These are phyloP conservation scores for Cranoglanis bouderius DNA, from an alignment of 2,113 vertebrate genomes.

Conservation along the genomic window DNA sequence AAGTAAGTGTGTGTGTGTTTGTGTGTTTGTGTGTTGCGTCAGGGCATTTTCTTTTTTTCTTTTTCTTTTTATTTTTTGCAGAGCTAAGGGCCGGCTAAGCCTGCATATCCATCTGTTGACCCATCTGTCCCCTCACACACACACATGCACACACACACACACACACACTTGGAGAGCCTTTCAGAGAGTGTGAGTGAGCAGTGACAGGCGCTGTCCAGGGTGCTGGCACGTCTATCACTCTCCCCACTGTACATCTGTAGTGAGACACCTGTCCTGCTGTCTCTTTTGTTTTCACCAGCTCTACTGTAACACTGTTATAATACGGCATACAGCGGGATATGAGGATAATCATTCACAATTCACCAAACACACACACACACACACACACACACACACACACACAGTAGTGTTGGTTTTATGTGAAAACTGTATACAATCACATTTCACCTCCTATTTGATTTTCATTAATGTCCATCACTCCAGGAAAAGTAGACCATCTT, in stretches of 20 bases:
- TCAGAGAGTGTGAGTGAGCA: constrained; percentile 64
- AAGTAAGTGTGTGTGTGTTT: constrained; percentile 26
- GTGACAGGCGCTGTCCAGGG: constrained; percentile 71
- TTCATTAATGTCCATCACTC: neutral
- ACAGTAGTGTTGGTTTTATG: neutral
- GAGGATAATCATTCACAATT: neutral
- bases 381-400: neutral
- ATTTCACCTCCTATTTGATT: neutral
- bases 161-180: constrained; percentile 52
- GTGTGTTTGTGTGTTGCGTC: constrained; percentile 18
- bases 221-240: constrained; percentile 68
- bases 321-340: neutral
- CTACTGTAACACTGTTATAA: constrained; percentile 10
- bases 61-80: constrained; percentile 43
- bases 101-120: constrained; percentile 86
- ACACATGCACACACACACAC: constrained; percentile 48
- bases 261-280: constrained; percentile 48
- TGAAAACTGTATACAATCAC: neutral
- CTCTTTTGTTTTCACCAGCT: constrained; percentile 26
- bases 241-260: constrained; percentile 43
- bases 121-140: constrained; percentile 81
- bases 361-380: neutral
- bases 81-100: constrained; percentile 68
- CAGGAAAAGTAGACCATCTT: neutral
- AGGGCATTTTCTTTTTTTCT: neutral